phyloP scores from a whole-genome alignment of 2,888 invertebrate genomes.

The Labia minor region DNA sequence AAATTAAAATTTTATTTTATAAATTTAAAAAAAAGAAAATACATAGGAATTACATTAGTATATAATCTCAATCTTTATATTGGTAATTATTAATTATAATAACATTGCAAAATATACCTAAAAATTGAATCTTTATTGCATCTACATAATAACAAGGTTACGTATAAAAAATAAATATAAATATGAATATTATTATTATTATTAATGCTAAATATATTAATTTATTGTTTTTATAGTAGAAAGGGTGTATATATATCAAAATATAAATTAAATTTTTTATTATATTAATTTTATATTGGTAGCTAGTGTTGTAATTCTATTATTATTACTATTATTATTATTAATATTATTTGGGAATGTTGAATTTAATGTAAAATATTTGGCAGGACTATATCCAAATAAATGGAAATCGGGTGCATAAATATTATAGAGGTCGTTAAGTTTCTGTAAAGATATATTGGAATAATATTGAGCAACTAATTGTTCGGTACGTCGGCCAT shows the following conservation, averaged over 20 bases:
- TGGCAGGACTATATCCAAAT: conserved; percentile 50
- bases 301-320: background rate
- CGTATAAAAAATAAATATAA: conserved; percentile 4
- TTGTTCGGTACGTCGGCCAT: conserved; percentile 42
- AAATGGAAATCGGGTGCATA: conserved; percentile 58
- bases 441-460: conserved; percentile 33
- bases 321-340: too few species aligned
- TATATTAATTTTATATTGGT: background rate
- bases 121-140: background rate
- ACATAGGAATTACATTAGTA: too few species aligned
- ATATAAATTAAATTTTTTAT: background rate
- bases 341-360: too few species aligned
- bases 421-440: conserved; percentile 48
- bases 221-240: conserved; percentile 9
- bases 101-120: too few species aligned
- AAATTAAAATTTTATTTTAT: too few species aligned
- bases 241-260: conserved; percentile 17
- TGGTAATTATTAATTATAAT: too few species aligned
- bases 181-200: conserved; percentile 16
- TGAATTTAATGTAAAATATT: conserved; percentile 23
- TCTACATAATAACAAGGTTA: background rate
- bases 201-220: conserved; percentile 14
- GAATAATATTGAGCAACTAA: conserved; percentile 44
- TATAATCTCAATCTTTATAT: too few species aligned
- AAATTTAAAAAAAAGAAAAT: too few species aligned